Evolutionary conservation across 2,888 invertebrate species (phyloP).

Genomic region (Netelia inedita): DNA sequence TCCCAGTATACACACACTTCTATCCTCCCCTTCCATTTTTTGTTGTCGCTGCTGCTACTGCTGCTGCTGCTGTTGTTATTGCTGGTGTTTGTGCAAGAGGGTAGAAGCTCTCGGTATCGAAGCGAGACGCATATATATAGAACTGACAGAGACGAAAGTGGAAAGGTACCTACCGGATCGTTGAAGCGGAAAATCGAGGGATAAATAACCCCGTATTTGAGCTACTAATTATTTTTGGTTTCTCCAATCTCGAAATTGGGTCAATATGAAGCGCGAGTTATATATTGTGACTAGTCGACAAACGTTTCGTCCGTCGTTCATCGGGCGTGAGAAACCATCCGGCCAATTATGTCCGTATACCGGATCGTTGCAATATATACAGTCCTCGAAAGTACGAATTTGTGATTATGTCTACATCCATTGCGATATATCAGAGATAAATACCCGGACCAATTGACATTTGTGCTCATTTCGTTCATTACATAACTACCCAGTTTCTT

Average conservation of each 20-base stretch:
- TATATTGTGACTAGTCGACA: conserved; percentile 1
- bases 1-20: conserved; percentile 66
- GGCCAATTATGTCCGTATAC: conserved; percentile 18
- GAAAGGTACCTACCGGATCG: conserved; percentile 73
- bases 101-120: conserved; percentile 61
- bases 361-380: not conserved
- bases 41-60: not conserved
- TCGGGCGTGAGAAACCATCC: conserved; percentile 47
- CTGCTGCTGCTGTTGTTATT: not conserved
- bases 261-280: conserved; percentile 56
- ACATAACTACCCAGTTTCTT: conserved; percentile 55
- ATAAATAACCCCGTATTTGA: conserved; percentile 82
- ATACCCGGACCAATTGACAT: conserved; percentile 55
- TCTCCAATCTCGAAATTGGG: conserved; percentile 76
- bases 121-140: conserved; percentile 65
- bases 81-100: conserved; percentile 71
- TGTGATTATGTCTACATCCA: conserved; percentile 56
- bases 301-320: conserved; percentile 15
- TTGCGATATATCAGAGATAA: conserved; percentile 42
- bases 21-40: conserved; percentile 44
- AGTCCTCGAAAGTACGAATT: conserved; percentile 19
- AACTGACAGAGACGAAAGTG: conserved; percentile 22
- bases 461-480: conserved; percentile 49
- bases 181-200: conserved; percentile 82
- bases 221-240: conserved; percentile 83